Conservation (phyloP, 2,113 vertebrate genomes). For the Hemiprocne comata region DNA sequence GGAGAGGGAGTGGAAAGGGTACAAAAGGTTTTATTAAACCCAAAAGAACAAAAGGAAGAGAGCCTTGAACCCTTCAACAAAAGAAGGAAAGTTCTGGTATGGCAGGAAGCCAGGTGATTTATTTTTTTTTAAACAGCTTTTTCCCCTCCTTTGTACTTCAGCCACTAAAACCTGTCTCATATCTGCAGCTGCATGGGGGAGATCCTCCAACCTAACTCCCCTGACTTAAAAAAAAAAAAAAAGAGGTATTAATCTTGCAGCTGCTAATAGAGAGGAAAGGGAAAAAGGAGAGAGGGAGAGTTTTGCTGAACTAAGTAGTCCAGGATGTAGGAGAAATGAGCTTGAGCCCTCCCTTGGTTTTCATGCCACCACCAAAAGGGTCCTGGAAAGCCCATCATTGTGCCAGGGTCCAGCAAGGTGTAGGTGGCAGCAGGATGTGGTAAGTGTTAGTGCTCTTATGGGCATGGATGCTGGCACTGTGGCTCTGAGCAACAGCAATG, state of each 20-base stretch:
- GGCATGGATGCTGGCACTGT: rapidly evolving
- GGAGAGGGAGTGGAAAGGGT: conserved; percentile 30
- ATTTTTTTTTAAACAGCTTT: conserved; percentile 32
- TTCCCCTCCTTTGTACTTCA: conserved; percentile 43
- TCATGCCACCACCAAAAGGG: not conserved
- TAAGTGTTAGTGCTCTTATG: too few relatives aligned
- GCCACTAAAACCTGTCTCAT: conserved; percentile 44
- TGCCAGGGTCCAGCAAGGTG: not conserved
- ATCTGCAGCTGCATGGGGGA: conserved; percentile 39
- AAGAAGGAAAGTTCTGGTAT: conserved; percentile 33
- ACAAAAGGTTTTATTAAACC: conserved; percentile 58
- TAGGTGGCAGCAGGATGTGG: too few relatives aligned
- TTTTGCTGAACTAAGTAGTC: not conserved
- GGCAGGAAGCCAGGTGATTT: conserved; percentile 39
- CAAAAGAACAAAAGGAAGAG: conserved; percentile 57
- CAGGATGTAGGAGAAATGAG: not conserved
- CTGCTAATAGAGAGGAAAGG: conserved; percentile 31
- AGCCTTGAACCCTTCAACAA: conserved; percentile 42
- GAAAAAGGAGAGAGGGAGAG: not conserved
- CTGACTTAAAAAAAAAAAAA: not conserved
- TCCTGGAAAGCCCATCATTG: not conserved
- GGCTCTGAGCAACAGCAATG: not conserved
- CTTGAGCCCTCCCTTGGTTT: not conserved
- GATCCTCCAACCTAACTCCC: conserved; percentile 53
- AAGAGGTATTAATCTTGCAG: conserved; percentile 18